Conservation (phyloP, 2,888 invertebrate species). For the Neelides folsomi region DNA sequence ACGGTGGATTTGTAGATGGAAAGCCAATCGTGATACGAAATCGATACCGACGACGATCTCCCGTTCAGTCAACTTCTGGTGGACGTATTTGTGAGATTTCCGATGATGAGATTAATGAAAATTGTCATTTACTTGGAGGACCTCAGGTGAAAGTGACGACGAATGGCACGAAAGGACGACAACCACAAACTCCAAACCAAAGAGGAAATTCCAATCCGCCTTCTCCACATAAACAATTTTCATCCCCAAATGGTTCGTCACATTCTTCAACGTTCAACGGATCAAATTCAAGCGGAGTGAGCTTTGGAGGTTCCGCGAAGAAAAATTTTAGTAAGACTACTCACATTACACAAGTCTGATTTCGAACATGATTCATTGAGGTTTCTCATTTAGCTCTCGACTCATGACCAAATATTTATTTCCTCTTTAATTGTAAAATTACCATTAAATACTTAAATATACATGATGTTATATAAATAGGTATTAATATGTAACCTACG, state of each 20-base stretch:
- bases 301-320: constrained; percentile 5
- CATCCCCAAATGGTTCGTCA: constrained; percentile 8
- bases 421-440: too few relatives aligned
- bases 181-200: constrained; percentile 9
- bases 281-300: constrained; percentile 1
- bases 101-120: constrained; percentile 30
- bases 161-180: constrained; percentile 1
- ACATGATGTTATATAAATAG: too few relatives aligned
- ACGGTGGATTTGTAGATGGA: neutral
- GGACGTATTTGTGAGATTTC: constrained; percentile 8
- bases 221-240: constrained; percentile 5
- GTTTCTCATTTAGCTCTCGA: neutral
- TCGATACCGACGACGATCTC: too few relatives aligned
- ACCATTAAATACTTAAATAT: too few relatives aligned
- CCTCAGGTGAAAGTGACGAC: constrained; percentile 5
- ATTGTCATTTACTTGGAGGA: constrained; percentile 19
- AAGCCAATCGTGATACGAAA: neutral
- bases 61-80: neutral
- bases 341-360: constrained; percentile 31
- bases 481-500: too few relatives aligned
- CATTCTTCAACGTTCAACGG: neutral
- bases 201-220: constrained; percentile 8
- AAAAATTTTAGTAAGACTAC: constrained; percentile 27
- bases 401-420: neutral
- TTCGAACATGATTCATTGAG: neutral